Percentiles rank a stretch among this genome's conserved stretches.
phyloP scores from a whole-genome alignment of 1,140 invertebrate species.

The Bombus affinis region DNA sequence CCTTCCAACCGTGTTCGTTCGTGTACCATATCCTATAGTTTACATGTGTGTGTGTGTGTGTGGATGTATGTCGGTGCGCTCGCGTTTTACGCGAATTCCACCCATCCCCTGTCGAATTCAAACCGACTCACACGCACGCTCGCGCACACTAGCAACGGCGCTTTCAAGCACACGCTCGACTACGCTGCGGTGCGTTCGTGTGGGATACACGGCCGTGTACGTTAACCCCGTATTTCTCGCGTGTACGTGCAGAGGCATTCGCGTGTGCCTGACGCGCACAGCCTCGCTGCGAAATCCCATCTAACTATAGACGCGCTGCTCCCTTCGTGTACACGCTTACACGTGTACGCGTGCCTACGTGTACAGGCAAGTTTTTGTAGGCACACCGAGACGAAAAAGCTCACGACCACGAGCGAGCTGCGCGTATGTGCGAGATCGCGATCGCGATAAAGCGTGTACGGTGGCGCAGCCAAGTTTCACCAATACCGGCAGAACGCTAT shows the following conservation, averaged over 20 bases:
- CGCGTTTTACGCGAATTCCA: slow-evolving; percentile 38
- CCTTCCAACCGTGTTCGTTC: neutral
- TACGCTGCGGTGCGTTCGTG: neutral
- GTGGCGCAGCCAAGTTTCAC: slow-evolving; percentile 39
- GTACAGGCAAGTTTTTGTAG: slow-evolving; percentile 27
- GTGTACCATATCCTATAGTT: neutral
- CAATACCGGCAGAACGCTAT: neutral
- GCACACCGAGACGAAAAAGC: slow-evolving; percentile 30
- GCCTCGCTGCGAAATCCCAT: neutral
- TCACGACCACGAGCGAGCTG: neutral
- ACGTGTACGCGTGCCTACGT: neutral
- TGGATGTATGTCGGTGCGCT: neutral
- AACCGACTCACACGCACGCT: slow-evolving; percentile 23
- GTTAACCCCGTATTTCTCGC: neutral
- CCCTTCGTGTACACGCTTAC: neutral
- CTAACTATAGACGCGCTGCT: neutral
- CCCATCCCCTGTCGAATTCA: slow-evolving; percentile 37
- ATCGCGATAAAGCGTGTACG: slow-evolving; percentile 32
- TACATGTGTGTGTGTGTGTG: neutral
- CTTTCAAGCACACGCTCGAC: slow-evolving; percentile 7
- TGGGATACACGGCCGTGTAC: neutral
- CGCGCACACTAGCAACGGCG: neutral
- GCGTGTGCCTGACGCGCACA: neutral
- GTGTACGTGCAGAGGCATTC: neutral
- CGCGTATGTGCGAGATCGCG: neutral